phyloP scores from a whole-genome alignment of 2,888 invertebrate genomes.

The Habrosyne pyritoides region DNA sequence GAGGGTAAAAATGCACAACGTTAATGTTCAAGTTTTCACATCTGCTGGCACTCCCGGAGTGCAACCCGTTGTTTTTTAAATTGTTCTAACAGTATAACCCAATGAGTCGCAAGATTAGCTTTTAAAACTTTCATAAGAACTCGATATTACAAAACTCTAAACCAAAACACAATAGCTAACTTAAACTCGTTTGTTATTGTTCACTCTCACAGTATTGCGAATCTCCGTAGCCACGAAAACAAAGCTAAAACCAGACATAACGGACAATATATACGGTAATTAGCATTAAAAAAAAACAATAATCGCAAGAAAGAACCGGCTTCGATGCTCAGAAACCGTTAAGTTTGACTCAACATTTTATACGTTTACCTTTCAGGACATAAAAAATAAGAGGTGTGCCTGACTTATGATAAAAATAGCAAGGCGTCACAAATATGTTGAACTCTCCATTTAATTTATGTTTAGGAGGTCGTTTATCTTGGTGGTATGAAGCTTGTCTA shows the following conservation, averaged over 20 bases:
- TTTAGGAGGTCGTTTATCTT: no score
- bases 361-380: conserved; percentile 21
- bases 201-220: neutral
- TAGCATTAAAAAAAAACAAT: conserved; percentile 32
- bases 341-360: conserved; percentile 35
- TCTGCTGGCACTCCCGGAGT: no score
- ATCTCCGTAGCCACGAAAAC: neutral
- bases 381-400: neutral
- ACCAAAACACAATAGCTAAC: neutral
- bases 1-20: no score
- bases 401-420: neutral
- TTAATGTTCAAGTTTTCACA: no score
- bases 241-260: conserved; percentile 22
- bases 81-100: no score
- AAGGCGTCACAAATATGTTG: no score
- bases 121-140: neutral
- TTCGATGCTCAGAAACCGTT: conserved; percentile 40
- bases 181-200: neutral
- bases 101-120: no score
- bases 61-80: no score
- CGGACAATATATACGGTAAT: conserved; percentile 30
- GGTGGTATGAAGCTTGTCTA: no score
- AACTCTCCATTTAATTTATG: no score
- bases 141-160: neutral
- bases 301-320: conserved; percentile 28